phyloP scores from a whole-genome alignment of 2,113 vertebrate species.

The Podarcis raffonei region DNA sequence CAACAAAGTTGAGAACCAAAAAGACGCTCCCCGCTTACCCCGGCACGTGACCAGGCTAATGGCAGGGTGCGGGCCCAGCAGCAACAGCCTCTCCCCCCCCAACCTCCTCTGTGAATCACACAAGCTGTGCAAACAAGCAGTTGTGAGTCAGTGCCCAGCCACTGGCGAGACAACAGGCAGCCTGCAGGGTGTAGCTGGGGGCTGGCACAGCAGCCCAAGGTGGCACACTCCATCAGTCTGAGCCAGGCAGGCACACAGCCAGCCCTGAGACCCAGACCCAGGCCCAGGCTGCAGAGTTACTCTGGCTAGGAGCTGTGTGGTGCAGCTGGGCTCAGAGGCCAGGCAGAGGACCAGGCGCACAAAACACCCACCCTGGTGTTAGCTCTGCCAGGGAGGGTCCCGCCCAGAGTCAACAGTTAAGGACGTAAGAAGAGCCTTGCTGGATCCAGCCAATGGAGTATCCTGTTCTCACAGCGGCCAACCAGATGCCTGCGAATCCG shows the following conservation, averaged over 20 bases:
- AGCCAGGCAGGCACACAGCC: background rate
- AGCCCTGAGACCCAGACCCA: background rate
- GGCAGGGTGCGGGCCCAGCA: conserved; percentile 7
- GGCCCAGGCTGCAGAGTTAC: background rate
- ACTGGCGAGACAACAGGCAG: background rate
- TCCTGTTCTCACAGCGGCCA: no score
- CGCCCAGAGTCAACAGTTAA: no score
- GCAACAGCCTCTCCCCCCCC: background rate
- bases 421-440: no score
- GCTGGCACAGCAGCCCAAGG: background rate
- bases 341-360: background rate
- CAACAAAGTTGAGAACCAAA: no score
- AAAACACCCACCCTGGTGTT: background rate
- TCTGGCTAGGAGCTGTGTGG: background rate
- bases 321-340: background rate
- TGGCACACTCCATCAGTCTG: background rate
- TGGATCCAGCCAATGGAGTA: no score
- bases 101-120: background rate
- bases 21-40: background rate
- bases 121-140: background rate
- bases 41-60: background rate
- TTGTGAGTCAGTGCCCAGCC: background rate
- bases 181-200: background rate
- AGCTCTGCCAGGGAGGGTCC: background rate
- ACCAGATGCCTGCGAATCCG: background rate